A percentile compares a stretch with the other conserved stretches of the same genome.
Evolutionary conservation across 2,888 invertebrate genomes (phyloP).

Genomic region (Nomada flava): DNA sequence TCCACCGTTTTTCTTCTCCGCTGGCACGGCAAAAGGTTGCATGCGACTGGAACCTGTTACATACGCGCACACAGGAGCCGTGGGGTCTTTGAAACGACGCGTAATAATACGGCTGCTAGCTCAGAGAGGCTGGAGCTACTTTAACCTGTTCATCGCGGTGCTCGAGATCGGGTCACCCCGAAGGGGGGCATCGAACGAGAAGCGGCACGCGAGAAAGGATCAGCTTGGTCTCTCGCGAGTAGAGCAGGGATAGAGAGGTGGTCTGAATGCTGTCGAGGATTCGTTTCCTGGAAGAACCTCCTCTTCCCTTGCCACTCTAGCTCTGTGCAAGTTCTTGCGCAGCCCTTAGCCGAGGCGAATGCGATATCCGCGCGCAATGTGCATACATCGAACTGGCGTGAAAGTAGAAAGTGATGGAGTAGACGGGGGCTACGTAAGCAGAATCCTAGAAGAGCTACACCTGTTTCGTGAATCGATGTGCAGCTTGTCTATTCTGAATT

Average conservation of each 20-base stretch:
- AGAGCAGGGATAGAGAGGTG: constrained; percentile 37
- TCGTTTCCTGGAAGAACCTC: constrained; percentile 55
- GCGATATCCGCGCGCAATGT: background rate
- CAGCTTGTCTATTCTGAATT: constrained; percentile 4
- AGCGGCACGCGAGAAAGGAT: constrained; percentile 52
- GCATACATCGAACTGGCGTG: constrained; percentile 49
- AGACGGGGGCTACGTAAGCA: background rate
- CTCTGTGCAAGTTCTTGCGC: background rate
- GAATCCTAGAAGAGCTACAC: constrained; percentile 56
- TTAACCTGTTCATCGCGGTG: constrained; percentile 61
- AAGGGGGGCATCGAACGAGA: constrained; percentile 46
- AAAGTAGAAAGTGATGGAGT: constrained; percentile 66
- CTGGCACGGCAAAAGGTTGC: constrained; percentile 11
- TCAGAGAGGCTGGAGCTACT: constrained; percentile 37
- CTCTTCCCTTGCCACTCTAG: background rate
- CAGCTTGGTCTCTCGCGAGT: constrained; percentile 19
- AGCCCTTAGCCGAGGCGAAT: background rate
- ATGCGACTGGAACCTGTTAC: constrained; percentile 35
- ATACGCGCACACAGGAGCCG: constrained; percentile 39
- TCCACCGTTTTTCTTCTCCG: constrained; percentile 18
- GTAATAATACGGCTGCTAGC: constrained; percentile 59
- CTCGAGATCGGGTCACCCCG: constrained; percentile 61
- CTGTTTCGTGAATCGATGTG: constrained; percentile 39
- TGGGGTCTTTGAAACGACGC: constrained; percentile 43
- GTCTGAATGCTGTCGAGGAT: constrained; percentile 10